A percentile compares a stretch with the other conserved stretches of the same genome.
Evolutionary conservation across 2,888 invertebrate genomes (phyloP).

Genomic region (Labia minor): DNA sequence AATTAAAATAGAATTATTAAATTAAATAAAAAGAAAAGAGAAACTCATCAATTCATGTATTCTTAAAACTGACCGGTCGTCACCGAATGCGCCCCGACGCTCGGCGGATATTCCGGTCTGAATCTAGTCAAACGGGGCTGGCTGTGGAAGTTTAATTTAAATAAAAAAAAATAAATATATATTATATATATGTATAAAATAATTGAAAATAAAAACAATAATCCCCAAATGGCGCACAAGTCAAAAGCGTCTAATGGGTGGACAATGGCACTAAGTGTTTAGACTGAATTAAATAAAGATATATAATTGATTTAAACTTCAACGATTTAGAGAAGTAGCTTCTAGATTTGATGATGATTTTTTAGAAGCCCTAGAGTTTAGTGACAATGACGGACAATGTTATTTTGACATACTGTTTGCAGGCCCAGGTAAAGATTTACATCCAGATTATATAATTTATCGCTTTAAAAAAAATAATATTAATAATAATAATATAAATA

Average conservation of each 20-base stretch:
- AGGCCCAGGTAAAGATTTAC: not conserved
- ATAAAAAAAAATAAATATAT: not conserved
- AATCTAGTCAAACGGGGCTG: constrained; percentile 13
- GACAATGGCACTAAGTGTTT: constrained; percentile 13
- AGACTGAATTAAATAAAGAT: too few species aligned
- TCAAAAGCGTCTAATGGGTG: not conserved
- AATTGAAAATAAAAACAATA: too few species aligned
- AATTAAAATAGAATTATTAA: too few species aligned
- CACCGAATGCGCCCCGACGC: constrained; percentile 13
- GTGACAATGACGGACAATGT: not conserved
- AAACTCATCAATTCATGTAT: constrained; percentile 9
- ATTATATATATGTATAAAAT: not conserved
- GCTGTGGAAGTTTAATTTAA: constrained; percentile 13
- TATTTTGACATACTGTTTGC: not conserved
- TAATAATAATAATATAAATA: too few species aligned
- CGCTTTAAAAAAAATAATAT: too few species aligned
- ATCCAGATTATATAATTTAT: not conserved
- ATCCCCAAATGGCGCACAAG: not conserved
- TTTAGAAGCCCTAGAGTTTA: constrained; percentile 4
- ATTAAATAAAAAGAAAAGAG: too few species aligned
- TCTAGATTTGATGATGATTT: constrained; percentile 3
- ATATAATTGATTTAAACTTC: not conserved
- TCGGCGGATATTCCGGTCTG: not conserved
- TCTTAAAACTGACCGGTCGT: not conserved
- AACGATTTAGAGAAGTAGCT: constrained; percentile 7